Conservation (phyloP, 1,140 invertebrate species). For the Wasmannia auropunctata region DNA sequence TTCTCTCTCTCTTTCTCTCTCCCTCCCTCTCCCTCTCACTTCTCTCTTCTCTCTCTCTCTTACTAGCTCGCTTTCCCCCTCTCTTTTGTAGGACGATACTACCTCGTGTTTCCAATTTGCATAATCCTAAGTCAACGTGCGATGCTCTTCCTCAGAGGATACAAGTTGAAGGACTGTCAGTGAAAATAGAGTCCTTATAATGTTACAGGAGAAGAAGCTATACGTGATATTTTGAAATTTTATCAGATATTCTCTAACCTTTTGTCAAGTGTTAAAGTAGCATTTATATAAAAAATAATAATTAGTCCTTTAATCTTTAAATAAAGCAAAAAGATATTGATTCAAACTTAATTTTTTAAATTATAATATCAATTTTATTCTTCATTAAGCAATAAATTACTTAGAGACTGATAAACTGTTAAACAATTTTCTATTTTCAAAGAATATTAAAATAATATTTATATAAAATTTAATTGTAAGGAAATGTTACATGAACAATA, state of each 20-base stretch:
- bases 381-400: not conserved
- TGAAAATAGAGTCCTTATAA: not conserved
- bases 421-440: not conserved
- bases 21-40: not conserved
- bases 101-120: conserved; percentile 30
- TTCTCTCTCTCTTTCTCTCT: not conserved
- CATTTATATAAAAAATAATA: not conserved
- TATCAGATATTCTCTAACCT: not conserved
- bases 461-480: not conserved
- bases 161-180: conserved; percentile 31
- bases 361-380: not conserved
- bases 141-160: conserved; percentile 11
- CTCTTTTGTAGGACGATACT: not conserved
- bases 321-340: not conserved
- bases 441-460: too few relatives aligned
- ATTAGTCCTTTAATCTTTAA: not conserved
- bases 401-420: not conserved
- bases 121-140: conserved; percentile 43
- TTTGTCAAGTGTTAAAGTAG: not conserved
- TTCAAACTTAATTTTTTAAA: not conserved
- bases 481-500: not conserved
- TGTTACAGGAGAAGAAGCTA: not conserved
- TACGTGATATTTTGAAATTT: conserved; percentile 4
- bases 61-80: too few relatives aligned
- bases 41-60: not conserved